Evolutionary conservation across 30 jellyfish, hydroid and myxozoan genomes (phyloP).

Genomic region (Turritopsis dohrnii): DNA sequence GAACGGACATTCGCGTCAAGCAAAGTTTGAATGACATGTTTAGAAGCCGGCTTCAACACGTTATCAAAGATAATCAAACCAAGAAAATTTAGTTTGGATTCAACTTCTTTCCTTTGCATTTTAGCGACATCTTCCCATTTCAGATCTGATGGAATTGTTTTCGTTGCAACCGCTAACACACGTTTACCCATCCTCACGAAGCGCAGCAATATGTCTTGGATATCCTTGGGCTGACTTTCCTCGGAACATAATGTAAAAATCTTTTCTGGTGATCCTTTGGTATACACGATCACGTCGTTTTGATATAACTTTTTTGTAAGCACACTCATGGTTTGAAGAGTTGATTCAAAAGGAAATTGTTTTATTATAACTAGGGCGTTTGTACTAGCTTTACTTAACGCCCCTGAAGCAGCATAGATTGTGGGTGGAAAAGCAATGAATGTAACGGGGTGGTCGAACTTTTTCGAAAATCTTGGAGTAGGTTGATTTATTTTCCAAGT

Average conservation of each 20-base stretch:
- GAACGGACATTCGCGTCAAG: slow-evolving; percentile 31
- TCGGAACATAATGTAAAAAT: slow-evolving; percentile 14
- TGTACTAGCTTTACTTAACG: neutral
- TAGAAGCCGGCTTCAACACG: slow-evolving; percentile 11
- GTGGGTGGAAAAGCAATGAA: neutral
- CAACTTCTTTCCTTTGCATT: slow-evolving; percentile 29
- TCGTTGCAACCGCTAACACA: slow-evolving; percentile 34
- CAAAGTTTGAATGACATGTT: slow-evolving; percentile 8
- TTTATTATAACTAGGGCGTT: slow-evolving; percentile 6
- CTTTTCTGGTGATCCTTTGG: slow-evolving; percentile 49
- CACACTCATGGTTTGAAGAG: slow-evolving; percentile 41
- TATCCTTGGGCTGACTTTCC: slow-evolving; percentile 7
- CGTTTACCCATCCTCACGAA: slow-evolving; percentile 24
- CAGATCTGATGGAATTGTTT: neutral
- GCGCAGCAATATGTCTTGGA: neutral
- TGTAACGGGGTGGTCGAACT: neutral
- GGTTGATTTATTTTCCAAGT: slow-evolving; percentile 30
- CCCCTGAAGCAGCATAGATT: neutral
- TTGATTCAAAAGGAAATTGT: slow-evolving; percentile 37
- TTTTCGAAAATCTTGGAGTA: neutral
- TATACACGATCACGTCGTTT: neutral
- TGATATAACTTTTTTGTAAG: neutral
- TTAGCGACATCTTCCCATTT: slow-evolving; percentile 21
- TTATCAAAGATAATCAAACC: slow-evolving; percentile 44
- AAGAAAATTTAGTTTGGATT: slow-evolving; percentile 27